Evolutionary conservation across 2,113 vertebrate genomes (phyloP), one percentile per base, ranked within the genome.

Genomic region (Gnathonemus echidnorhynchus): DNA sequence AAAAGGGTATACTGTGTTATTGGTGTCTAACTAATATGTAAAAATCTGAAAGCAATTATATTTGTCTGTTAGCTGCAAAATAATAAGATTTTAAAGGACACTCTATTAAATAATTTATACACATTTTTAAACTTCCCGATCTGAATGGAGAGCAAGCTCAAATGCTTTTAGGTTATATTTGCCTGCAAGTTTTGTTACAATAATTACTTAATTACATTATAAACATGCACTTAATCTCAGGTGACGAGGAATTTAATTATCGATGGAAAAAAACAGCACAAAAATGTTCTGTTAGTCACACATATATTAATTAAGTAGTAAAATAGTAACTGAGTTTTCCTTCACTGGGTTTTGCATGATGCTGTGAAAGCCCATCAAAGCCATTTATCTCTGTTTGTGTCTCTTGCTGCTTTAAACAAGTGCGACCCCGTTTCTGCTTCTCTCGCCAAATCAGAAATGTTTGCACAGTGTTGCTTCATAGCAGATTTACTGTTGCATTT

Each of bases 31-130:
- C 19, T 66, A 92, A 89, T 53, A 77, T 35, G 31, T 39, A 35
- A 77, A 77, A 77, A 77, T 5, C 27, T 77, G 31, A 87, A 49
- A 89, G 89, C 86, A 90, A 85, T 85, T 42, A 42, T 39, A 24
- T 80, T 80, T 80, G 74, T 80, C 27, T 83, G 45, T 24, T 85
- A n/a, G 8, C 35, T 10, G 83, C 42, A 4, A 46, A n/a, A 85
- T 85, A 27, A 46, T 24, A 85, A 48, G 24, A n/a, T 21, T 85
- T 85, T 86, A 27, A 49, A 11, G 11, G 48, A n/a, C 9, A n/a
- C 10, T 24, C 9, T 77, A 77, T 35, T 77, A 77, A 77, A 77
- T 77, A 39, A 77, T 77, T 17, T 39, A 77, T 77, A 77, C 31
- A 19, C 35, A 77, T 77, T 77, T 77, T 77, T 77, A 15, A 13